Conservation (phyloP, 2,113 vertebrate species). For the Cyanoderma ruficeps region DNA sequence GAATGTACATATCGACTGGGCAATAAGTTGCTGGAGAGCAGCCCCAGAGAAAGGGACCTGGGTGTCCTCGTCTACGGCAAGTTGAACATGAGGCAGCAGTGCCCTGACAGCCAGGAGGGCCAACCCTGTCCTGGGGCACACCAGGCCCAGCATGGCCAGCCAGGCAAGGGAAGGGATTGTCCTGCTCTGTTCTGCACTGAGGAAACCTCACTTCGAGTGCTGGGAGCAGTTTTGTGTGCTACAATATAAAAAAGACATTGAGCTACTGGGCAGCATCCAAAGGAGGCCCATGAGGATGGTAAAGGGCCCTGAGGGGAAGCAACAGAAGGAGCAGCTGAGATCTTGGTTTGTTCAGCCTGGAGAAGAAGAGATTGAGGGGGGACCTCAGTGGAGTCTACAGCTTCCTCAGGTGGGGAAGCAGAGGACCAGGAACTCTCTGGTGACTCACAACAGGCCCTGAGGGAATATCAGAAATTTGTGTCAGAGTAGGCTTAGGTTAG, state of each 20-base stretch:
- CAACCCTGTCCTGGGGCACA: accelerated
- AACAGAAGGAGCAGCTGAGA: not conserved
- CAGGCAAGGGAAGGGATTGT: not conserved
- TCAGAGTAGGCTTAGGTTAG: not conserved
- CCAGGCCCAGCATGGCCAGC: not conserved
- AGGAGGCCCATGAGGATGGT: not conserved
- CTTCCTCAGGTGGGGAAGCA: not conserved
- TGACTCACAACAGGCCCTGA: not conserved
- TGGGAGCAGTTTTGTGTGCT: not conserved
- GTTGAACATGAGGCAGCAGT: accelerated
- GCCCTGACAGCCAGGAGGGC: not conserved
- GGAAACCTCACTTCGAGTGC: not conserved
- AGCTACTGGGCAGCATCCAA: not conserved
- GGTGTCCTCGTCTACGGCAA: accelerated
- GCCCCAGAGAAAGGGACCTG: not conserved
- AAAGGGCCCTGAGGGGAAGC: not conserved
- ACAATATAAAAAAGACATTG: not conserved
- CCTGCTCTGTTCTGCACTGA: accelerated
- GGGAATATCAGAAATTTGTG: not conserved
- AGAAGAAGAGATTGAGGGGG: not conserved
- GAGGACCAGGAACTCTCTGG: not conserved
- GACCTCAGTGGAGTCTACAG: not conserved
- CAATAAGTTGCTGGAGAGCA: not conserved
- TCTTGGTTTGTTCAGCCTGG: not conserved
- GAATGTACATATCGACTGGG: no score